Evolutionary conservation across 1,140 invertebrate species (phyloP).

Genomic region (Aporrectodea caliginosa): DNA sequence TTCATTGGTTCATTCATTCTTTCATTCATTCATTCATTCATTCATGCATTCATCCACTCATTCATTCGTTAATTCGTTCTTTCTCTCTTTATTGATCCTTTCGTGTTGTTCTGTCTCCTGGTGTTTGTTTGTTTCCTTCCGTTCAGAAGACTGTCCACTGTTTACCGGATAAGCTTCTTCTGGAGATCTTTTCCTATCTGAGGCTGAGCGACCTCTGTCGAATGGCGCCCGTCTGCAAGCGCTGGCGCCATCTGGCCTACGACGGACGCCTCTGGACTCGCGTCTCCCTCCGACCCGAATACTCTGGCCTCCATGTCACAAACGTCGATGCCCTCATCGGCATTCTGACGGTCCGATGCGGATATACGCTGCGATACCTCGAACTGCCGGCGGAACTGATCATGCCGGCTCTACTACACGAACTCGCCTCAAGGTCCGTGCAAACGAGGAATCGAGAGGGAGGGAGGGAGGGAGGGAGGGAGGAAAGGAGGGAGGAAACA

Average conservation of each 20-base stretch:
- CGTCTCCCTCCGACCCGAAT: conserved; percentile 93
- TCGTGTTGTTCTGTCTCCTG: not conserved
- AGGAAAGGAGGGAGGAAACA: too few relatives aligned
- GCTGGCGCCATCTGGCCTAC: conserved; percentile 90
- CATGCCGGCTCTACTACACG: conserved; percentile 94
- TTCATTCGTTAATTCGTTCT: too few relatives aligned
- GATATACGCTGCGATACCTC: conserved; percentile 84
- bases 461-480: too few relatives aligned
- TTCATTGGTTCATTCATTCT: too few relatives aligned
- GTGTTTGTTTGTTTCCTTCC: not conserved
- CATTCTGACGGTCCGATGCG: conserved; percentile 72
- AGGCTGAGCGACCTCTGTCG: conserved; percentile 85
- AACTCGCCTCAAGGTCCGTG: conserved; percentile 71
- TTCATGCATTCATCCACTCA: too few relatives aligned
- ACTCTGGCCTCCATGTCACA: conserved; percentile 72
- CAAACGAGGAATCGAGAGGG: too few relatives aligned
- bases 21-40: too few relatives aligned
- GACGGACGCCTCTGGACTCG: conserved; percentile 89
- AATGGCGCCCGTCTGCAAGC: conserved; percentile 83
- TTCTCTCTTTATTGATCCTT: not conserved
- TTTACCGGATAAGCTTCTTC: conserved; percentile 92
- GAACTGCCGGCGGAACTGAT: conserved; percentile 97
- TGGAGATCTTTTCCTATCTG: conserved; percentile 91
- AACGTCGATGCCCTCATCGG: conserved; percentile 48
- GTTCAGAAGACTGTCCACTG: conserved; percentile 69